Evolutionary conservation across 1,140 invertebrate genomes (phyloP), one percentile per base, ranked within the genome.

Genomic region (Bombus haemorrhoidalis): DNA sequence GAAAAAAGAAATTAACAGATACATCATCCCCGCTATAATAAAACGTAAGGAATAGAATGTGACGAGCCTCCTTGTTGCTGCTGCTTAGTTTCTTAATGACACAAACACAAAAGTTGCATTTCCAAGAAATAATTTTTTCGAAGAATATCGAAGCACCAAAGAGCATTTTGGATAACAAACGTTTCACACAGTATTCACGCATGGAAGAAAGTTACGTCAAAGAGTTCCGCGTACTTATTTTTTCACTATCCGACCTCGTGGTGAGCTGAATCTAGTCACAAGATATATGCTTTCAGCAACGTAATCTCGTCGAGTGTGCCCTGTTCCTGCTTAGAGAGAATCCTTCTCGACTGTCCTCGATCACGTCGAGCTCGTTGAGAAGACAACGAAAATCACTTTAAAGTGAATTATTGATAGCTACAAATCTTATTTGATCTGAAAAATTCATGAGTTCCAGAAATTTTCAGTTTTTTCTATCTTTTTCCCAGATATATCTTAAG

Each of bases 271-370:
- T 37, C 28, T 71, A 62, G 39, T 62, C 75, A 41, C 76, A 47
- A 32, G n/a, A n/a, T n/a, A 72, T 62, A 62, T 78, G 75, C 76
- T 85, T 78, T 84, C 76, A 62, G n/a, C 43, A 68, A 68, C 62
- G 41, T 85, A 77, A 71, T 80, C 53, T 85, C 77, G 41, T 72
- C 83, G 68, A 85, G 83, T 47, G 83, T 85, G 68, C 62, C 83
- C 76, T 85, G 77, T 85, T 73, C 83, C 83, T 85, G 77, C 53
- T 85, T 80, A 85, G 53, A 71, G 53, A 71, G 9, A 85, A 64
- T 80, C 68, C 57, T 79, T 71, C 47, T 78, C 47, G 57, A 83
- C 59, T 37, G 28, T 47, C 68, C 53, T 53, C 76, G 68, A 85
- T 53, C 41, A 22, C 25, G 25, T 22, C 41, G 53, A 80, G 78